Evolutionary conservation across 2,888 invertebrate species (phyloP).

Genomic region (Oxycera nigricornis): DNA sequence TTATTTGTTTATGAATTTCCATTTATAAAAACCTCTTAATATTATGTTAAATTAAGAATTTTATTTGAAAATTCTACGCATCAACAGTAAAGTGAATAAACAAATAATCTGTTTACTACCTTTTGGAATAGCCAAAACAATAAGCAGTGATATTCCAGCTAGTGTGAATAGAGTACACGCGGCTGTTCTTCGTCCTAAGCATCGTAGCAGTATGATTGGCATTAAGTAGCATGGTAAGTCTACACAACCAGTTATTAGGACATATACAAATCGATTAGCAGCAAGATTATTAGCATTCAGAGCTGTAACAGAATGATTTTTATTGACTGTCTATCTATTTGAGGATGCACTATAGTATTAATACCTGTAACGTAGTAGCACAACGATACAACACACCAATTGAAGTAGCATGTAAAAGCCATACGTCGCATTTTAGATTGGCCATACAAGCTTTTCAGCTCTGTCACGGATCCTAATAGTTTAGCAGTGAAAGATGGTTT

Average conservation of each 20-base stretch:
- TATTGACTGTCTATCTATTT: too few relatives aligned
- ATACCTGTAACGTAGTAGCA: conserved; percentile 61
- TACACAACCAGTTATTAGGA: conserved; percentile 64
- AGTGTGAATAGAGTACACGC: conserved; percentile 62
- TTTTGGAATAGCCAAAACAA: conserved; percentile 62
- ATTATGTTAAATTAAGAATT: too few relatives aligned
- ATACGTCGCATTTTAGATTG: conserved; percentile 56
- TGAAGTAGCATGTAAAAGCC: conserved; percentile 61
- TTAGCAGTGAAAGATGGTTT: conserved; percentile 50
- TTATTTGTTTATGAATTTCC: too few relatives aligned
- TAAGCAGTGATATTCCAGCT: conserved; percentile 62
- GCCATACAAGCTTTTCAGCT: conserved; percentile 56
- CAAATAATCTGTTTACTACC: conserved; percentile 50
- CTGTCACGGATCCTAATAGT: conserved; percentile 57
- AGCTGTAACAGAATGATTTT: conserved; percentile 56
- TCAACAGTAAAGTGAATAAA: not conserved
- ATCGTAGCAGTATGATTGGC: conserved; percentile 63
- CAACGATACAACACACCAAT: conserved; percentile 60
- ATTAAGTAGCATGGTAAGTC: conserved; percentile 66
- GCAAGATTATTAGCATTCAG: conserved; percentile 65
- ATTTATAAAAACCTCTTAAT: too few relatives aligned
- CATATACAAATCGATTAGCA: conserved; percentile 64
- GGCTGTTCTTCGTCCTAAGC: conserved; percentile 63
- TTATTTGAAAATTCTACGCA: too few relatives aligned
- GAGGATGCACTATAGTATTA: conserved; percentile 52